Conservation (phyloP, 2,113 vertebrate genomes). For the Dasyurus viverrinus region DNA sequence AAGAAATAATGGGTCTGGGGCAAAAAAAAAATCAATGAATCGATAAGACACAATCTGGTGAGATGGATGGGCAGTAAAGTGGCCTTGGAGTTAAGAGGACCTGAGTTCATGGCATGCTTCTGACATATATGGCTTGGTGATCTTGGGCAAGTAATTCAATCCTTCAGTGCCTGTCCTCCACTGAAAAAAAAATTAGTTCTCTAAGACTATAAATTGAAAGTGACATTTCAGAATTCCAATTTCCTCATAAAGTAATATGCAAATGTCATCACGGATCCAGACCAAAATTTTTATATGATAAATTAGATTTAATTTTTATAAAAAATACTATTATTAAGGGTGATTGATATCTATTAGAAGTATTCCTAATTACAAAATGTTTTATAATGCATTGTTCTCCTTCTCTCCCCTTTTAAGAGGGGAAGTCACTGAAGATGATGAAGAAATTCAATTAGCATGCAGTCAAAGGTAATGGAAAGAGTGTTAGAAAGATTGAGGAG, state of each 20-base stretch:
- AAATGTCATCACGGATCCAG: not conserved
- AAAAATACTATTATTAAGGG: not conserved
- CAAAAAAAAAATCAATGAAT: not conserved
- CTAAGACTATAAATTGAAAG: not conserved
- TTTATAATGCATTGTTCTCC: rapidly evolving
- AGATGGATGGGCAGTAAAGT: not conserved
- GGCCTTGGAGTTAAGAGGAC: not conserved
- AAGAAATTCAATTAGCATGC: not conserved
- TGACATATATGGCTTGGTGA: not conserved
- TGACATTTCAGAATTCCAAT: not conserved
- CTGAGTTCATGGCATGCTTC: not conserved
- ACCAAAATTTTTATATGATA: not conserved
- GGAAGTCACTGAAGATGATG: not conserved
- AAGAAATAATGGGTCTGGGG: not conserved
- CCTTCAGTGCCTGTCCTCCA: not conserved
- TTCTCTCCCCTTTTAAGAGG: not conserved
- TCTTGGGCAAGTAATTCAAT: not conserved
- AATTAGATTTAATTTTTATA: not conserved
- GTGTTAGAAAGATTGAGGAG: not conserved
- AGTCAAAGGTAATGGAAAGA: not conserved
- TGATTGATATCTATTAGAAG: not conserved
- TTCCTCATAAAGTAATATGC: not conserved
- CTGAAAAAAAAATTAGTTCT: not conserved
- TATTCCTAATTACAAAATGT: not conserved
- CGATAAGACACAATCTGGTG: not conserved